These are phyloP conservation scores for Liasis olivaceus DNA, from an alignment of 2,797 vertebrate genomes.

Conservation along the genomic window DNA sequence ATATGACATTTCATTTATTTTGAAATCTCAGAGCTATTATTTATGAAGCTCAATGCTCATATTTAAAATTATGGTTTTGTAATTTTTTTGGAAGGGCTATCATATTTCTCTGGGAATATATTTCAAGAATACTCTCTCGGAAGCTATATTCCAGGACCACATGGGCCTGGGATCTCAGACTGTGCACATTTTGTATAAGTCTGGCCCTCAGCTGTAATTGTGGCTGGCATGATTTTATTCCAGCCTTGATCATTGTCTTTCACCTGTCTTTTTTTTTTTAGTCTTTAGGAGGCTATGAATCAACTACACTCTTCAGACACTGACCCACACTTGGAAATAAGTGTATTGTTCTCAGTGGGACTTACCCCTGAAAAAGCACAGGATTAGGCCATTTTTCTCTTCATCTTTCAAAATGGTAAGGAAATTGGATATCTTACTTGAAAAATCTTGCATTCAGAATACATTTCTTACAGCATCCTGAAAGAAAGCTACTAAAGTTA, in stretches of 20 bases:
- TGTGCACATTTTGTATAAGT: background rate
- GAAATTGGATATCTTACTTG: background rate
- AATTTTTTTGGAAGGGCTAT: background rate
- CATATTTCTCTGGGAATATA: background rate
- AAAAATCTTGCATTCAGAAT: slow-evolving; percentile 18
- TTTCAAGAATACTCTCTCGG: background rate
- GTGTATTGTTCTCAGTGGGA: background rate
- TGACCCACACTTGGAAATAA: background rate
- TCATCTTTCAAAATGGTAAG: background rate
- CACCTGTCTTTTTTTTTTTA: background rate
- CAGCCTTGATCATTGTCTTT: background rate
- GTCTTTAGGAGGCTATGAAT: background rate
- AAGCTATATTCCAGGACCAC: background rate
- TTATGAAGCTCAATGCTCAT: background rate
- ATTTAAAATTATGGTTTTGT: background rate
- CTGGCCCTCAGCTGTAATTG: background rate
- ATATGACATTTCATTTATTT: background rate
- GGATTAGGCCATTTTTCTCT: background rate
- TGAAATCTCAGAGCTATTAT: background rate
- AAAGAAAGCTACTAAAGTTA: background rate
- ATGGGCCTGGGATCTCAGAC: background rate
- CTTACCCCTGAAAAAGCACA: background rate
- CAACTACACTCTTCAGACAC: background rate
- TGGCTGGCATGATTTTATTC: background rate
- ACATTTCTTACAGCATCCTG: background rate